Percentiles rank a stretch among this genome's conserved stretches.
Evolutionary conservation across 2,113 vertebrate genomes (phyloP).

Genomic region (Limnothrissa miodon): DNA sequence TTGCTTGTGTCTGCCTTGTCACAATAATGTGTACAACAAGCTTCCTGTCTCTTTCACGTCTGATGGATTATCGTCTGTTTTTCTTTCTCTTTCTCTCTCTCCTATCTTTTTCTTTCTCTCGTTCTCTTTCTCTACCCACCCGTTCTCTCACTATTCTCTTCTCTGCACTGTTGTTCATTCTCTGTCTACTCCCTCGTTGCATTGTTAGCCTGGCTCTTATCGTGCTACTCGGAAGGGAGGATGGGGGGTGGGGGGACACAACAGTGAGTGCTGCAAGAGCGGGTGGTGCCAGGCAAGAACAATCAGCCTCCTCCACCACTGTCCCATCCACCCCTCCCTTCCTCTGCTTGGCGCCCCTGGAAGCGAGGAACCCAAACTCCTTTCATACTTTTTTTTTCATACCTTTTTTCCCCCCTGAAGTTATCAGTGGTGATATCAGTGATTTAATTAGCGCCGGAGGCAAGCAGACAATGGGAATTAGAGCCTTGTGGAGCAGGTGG

Average conservation of each 20-base stretch:
- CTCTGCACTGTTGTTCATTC: background rate
- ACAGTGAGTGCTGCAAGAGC: background rate
- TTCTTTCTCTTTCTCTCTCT: background rate
- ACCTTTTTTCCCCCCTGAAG: background rate
- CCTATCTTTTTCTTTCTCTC: background rate
- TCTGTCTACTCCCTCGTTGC: background rate
- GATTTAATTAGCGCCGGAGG: constrained; percentile 38
- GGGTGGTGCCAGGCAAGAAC: constrained; percentile 18
- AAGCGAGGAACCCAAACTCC: background rate
- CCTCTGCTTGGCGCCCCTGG: constrained; percentile 1
- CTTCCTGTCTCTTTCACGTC: background rate
- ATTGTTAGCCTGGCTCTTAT: constrained; percentile 17
- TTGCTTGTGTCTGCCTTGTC: background rate
- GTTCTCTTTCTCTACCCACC: background rate
- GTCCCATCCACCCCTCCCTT: background rate
- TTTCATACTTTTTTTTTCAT: background rate
- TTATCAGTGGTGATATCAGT: constrained; percentile 34
- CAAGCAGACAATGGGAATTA: constrained; percentile 29
- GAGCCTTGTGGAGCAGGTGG: constrained; percentile 36
- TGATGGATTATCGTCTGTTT: background rate
- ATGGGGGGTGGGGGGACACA: no score
- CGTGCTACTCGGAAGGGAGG: background rate
- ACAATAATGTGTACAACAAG: background rate
- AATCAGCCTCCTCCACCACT: constrained; percentile 23
- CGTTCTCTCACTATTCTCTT: background rate